Base-by-base conservation (phyloP, 2,888 invertebrate genomes). In the Drosophila kuntzei region DNA sequence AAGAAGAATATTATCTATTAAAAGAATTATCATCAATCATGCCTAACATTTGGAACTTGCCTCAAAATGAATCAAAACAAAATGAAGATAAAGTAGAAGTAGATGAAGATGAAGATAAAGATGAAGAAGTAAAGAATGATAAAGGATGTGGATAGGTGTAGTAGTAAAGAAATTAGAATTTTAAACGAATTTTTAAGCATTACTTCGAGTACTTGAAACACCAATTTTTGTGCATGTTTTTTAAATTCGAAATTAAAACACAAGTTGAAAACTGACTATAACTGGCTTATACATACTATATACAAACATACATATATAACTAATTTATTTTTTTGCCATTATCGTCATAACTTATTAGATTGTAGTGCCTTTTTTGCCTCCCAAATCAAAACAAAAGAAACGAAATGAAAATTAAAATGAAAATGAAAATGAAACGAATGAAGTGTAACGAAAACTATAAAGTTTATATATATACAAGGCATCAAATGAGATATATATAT, bases 331-430 rank as follows among this genome's bases (percentile, higher is more conserved):
- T 53, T 54, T 70, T 67, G 22, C 47, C 62, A 55, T 62, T 73
- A 53, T 76, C 71, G 76, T 87, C 82, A 71, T 85, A 90, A 80
- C 80, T 80, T 81, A 76, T 87, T 90, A 90, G 90, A 84, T 89
- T 82, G 89, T 90, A 90, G 90, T 89, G 89, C 90, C 89, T 89
- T 90, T 89, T 89, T 89, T 89, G 84, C 84, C 90, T 81, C 84
- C 78, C 76, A 75, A 78, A 73, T 64, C 50, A 63, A 74, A 82
- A 69, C 57, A 68, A 58, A 68, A 64, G 54, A 46, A 63, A 37
- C 34, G 66, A 60, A 58, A 44, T 53, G 65, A 36, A 8, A 59
- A 27, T n/a, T n/a, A n/a, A n/a, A n/a, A n/a, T n/a, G n/a, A n/a
- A 39, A 67, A 66, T 49, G 50, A 62, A 69, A 50, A 36, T 29